Conservation (phyloP, 1,140 invertebrate species). For the Bombus difficillimus region DNA sequence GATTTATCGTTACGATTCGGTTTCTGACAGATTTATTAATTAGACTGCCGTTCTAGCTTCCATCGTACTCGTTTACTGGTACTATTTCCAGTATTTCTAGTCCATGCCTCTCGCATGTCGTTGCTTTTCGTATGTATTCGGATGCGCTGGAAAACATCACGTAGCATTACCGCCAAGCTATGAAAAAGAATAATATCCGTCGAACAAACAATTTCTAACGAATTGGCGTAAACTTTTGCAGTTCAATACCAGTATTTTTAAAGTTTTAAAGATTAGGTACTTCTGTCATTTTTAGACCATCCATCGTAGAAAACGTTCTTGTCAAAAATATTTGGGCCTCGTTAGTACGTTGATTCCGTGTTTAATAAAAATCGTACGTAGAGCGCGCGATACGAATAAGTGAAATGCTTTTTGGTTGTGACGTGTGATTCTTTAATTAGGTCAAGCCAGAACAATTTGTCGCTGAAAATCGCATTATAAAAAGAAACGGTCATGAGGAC, state of each 20-base stretch:
- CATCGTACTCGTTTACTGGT: neutral
- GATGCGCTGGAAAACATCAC: neutral
- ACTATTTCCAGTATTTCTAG: neutral
- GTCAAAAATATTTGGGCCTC: no score
- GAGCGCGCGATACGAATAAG: neutral
- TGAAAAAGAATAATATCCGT: neutral
- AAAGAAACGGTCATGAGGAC: neutral
- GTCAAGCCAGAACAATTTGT: neutral
- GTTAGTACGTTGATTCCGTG: no score
- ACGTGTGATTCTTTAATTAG: neutral
- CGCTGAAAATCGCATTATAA: neutral
- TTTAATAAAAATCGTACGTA: no score
- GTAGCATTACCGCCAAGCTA: no score
- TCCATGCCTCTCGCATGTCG: no score
- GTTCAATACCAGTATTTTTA: no score
- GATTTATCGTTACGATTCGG: conserved; percentile 43
- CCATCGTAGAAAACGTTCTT: no score
- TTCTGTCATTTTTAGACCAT: no score
- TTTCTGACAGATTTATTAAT: conserved; percentile 44
- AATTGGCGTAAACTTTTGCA: neutral
- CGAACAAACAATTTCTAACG: neutral
- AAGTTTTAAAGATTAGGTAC: no score
- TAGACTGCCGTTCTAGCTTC: neutral
- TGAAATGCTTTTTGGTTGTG: neutral
- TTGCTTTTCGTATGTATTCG: neutral